Conservation (phyloP, 1,140 invertebrate genomes). For the Magallana angulata region DNA sequence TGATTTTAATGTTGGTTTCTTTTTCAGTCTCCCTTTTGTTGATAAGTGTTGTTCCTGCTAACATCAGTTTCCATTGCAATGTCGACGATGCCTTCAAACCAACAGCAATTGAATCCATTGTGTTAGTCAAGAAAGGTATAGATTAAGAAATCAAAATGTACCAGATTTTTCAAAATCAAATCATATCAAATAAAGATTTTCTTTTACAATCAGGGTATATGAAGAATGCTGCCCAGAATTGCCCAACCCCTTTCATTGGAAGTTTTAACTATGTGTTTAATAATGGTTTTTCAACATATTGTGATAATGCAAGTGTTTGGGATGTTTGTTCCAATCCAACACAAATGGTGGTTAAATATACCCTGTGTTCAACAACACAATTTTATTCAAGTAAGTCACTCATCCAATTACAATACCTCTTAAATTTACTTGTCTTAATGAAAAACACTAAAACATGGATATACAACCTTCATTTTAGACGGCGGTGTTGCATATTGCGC, state of each 20-base stretch:
- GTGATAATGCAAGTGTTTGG: neutral
- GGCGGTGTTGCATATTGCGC: no score
- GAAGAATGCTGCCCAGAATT: neutral
- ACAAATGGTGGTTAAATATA: slow-evolving; percentile 11
- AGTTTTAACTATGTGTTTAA: slow-evolving; percentile 9
- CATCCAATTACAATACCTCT: neutral
- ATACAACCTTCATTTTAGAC: no score
- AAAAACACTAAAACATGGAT: no score
- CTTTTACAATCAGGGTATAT: neutral
- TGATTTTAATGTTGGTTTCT: no score
- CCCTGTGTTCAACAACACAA: slow-evolving; percentile 2
- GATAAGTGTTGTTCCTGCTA: neutral
- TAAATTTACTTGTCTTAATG: no score
- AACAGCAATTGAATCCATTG: neutral
- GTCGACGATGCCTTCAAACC: neutral
- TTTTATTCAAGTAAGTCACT: neutral
- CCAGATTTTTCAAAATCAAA: no score
- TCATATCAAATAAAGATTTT: no score
- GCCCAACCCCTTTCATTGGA: slow-evolving; percentile 29
- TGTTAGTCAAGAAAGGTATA: slow-evolving; percentile 1
- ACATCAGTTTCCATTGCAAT: neutral
- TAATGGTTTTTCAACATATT: neutral
- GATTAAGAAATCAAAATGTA: no score
- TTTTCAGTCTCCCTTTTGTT: no score
- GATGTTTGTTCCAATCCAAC: slow-evolving; percentile 20